Percentiles rank a stretch among this genome's conserved stretches.
phyloP scores from a whole-genome alignment of 2,113 vertebrate species.

The Eudyptes chrysolophus region DNA sequence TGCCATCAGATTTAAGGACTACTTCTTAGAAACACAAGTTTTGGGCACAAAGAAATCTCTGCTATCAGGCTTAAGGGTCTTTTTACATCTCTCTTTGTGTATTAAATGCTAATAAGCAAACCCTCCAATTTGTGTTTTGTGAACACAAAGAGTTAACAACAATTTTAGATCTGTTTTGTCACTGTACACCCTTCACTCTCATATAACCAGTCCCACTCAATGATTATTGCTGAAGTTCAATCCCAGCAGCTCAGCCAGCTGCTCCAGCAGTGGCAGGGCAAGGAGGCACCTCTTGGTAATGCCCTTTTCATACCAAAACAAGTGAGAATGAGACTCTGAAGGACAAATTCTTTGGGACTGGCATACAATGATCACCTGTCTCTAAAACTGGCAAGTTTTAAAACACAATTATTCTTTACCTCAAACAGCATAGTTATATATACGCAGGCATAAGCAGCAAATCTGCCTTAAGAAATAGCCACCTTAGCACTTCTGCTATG shows the following conservation, averaged over 20 bases:
- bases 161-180: neutral
- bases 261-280: neutral
- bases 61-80: neutral
- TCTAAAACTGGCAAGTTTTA: neutral
- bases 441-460: fast-evolving
- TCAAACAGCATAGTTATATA: neutral
- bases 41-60: neutral
- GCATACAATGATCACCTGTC: neutral
- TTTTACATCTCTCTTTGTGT: neutral
- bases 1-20: neutral
- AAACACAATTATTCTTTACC: neutral
- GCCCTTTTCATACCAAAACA: neutral
- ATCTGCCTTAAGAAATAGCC: neutral
- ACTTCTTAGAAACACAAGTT: neutral
- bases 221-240: neutral
- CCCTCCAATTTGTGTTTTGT: no score
- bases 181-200: neutral
- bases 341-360: neutral
- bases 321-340: neutral
- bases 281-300: neutral
- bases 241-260: neutral
- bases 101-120: neutral
- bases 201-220: neutral
- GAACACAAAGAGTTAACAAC: neutral
- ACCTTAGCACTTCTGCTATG: neutral